Base-by-base conservation (phyloP, 2,888 invertebrate species). In the Cepaea hortensis region DNA sequence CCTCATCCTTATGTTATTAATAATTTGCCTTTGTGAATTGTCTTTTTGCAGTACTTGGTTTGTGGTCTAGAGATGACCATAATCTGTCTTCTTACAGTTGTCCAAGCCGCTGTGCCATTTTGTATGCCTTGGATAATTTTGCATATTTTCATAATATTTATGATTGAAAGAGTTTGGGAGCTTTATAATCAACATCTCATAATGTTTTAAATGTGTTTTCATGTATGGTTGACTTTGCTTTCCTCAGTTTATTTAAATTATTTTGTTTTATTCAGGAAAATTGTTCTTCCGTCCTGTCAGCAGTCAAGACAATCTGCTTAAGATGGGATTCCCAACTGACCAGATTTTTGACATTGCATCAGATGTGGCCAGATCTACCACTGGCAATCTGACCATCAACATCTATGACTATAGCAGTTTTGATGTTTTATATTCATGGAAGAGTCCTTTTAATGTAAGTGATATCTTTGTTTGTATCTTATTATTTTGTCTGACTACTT, bases 381-480 rank as follows among this genome's bases (percentile, higher is more conserved):
- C n/a, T 77, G 77, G 77, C 0, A 77, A 77, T 18, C 7, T 88
- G 65, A 80, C 18, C 46, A 88, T 93, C 15, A 87, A 90, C 70
- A 89, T 92, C 88, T 92, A 90, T 80, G 85, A 90, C 1, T 93
- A 93, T 91, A 88, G 88, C 79, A 92, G 85, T 75, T 89, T 92
- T 83, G 87, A 72, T 5, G 88, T 91, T 20, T 84, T 92, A 15
- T 86, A 90, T 75, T 89, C 90, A 11, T 93, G 93, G 93, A 90
- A 55, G 13, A 80, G 90, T 6, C 88, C 89, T 0, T 92, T 91
- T 81, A 88, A 87, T 89, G 93, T 93, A 61, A 18, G 88, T 65
- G 13, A 73, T 35, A 35, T 13, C 23, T n/a, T 35, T 23, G 23
- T 20, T 7, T 13, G 9, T 9, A 72, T 20, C 1, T n/a, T n/a